Percentiles rank a stretch among this genome's conserved stretches.
Evolutionary conservation across 2,797 vertebrate species (phyloP).

Genomic region (Vireo griseus): DNA sequence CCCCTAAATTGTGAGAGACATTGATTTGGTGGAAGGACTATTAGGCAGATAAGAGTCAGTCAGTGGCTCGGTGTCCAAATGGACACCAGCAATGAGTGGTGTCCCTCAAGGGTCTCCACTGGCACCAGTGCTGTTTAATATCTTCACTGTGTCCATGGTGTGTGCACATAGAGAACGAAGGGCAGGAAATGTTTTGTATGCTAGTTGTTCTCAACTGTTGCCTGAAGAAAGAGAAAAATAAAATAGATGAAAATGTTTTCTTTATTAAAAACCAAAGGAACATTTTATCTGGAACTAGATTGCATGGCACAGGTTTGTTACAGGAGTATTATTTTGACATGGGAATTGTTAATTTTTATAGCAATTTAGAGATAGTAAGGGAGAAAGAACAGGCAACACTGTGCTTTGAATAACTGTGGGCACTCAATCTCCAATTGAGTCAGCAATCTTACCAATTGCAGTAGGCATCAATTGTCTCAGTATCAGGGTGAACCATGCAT

Average conservation of each 20-base stretch:
- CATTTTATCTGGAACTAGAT: background rate
- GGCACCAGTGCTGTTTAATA: background rate
- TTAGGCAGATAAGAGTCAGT: background rate
- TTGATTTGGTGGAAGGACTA: background rate
- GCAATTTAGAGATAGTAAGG: background rate
- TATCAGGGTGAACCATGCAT: background rate
- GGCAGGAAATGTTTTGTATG: background rate
- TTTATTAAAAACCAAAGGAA: background rate
- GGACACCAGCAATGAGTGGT: background rate
- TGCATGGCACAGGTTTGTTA: background rate
- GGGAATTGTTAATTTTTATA: background rate
- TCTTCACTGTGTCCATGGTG: background rate
- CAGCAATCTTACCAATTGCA: background rate
- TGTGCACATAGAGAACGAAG: background rate
- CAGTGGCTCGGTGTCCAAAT: background rate
- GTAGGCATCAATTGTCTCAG: background rate
- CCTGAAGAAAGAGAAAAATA: background rate
- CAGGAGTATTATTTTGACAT: background rate
- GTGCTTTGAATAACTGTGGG: background rate
- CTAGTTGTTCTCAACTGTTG: background rate
- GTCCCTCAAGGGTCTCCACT: background rate
- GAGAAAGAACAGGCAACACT: background rate
- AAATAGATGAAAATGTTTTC: background rate
- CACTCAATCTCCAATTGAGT: background rate
- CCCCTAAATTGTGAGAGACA: background rate